phyloP scores from a whole-genome alignment of 2,888 invertebrate species.

The Drosophila affinis region DNA sequence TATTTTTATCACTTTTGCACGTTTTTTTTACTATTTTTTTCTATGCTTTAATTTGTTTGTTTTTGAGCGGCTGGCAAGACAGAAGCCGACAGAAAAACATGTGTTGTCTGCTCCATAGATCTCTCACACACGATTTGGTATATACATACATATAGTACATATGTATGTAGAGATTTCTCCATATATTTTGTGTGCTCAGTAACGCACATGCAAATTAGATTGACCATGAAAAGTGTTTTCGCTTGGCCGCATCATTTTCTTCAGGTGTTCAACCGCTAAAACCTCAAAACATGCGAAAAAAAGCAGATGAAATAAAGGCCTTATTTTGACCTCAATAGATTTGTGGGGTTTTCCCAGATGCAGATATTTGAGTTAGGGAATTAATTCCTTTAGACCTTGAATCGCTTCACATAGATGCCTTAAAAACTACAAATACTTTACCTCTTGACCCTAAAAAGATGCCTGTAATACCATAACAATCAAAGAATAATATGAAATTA shows the following conservation, averaged over 20 bases:
- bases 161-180: neutral
- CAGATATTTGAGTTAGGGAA: neutral
- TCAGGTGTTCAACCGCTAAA: conserved; percentile 29
- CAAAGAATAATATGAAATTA: too few species aligned
- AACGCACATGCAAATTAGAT: conserved; percentile 68
- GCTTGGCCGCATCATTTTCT: conserved; percentile 40
- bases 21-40: neutral
- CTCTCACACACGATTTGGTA: neutral
- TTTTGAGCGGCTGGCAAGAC: neutral
- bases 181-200: conserved; percentile 12
- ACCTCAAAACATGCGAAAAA: neutral
- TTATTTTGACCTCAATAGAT: neutral
- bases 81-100: neutral
- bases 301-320: neutral
- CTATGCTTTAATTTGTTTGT: neutral
- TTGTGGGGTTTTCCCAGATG: neutral
- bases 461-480: too few species aligned
- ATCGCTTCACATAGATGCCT: too few species aligned
- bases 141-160: conserved; percentile 3
- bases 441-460: too few species aligned
- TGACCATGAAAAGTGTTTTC: conserved; percentile 74
- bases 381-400: accelerated
- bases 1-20: too few species aligned
- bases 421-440: too few species aligned
- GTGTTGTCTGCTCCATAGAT: neutral